Conservation (phyloP, 2,797 vertebrate genomes). For the Tiaroga cobitis region DNA sequence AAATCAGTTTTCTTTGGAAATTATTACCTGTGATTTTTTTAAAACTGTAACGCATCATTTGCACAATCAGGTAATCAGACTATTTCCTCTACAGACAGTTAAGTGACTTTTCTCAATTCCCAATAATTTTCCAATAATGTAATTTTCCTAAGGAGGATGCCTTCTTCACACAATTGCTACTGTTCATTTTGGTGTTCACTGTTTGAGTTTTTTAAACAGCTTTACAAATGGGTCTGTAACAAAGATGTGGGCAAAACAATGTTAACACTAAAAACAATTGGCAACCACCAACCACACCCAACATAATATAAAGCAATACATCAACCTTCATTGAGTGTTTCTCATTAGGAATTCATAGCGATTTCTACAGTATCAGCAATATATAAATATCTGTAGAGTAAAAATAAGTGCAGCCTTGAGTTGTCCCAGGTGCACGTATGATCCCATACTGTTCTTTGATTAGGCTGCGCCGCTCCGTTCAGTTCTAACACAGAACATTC, state of each 20-base stretch:
- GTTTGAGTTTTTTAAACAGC: slow-evolving; percentile 3
- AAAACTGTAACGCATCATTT: background rate
- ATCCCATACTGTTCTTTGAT: slow-evolving; percentile 16
- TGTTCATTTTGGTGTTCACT: background rate
- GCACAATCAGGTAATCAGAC: slow-evolving; percentile 1
- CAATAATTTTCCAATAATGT: background rate
- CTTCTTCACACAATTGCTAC: background rate
- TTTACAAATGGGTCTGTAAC: background rate
- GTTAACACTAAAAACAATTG: background rate
- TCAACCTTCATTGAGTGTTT: background rate
- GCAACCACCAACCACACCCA: background rate
- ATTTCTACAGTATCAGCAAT: slow-evolving; percentile 2
- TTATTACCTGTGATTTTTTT: background rate
- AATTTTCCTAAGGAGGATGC: background rate
- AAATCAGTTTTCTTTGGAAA: slow-evolving; percentile 24
- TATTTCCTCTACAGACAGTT: background rate
- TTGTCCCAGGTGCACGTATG: slow-evolving; percentile 15
- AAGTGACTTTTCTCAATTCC: background rate
- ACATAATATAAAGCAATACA: background rate
- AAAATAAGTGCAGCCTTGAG: slow-evolving; percentile 8
- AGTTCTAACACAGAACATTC: slow-evolving; percentile 64
- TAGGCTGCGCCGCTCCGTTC: slow-evolving; percentile 55
- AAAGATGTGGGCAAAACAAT: background rate
- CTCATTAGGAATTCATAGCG: background rate
- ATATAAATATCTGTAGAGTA: background rate